Base-by-base conservation (phyloP, 2,113 vertebrate species). In the Elephas maximus region DNA sequence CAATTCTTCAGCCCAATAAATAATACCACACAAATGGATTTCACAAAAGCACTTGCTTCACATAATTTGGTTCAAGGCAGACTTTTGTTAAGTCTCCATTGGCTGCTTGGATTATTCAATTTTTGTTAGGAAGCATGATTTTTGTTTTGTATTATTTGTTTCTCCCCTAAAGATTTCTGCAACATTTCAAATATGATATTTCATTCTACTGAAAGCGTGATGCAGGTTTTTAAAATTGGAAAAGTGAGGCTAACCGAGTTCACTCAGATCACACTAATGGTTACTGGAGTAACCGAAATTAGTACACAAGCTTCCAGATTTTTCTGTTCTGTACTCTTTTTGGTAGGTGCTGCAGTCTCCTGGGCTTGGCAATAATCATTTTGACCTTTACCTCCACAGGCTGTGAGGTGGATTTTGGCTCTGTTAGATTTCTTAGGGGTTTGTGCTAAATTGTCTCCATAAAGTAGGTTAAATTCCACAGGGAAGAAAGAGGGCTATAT, bases 371-470 rank as follows among this genome's bases (percentile, higher is more conserved):
- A 90, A 74, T 96, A 95, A 97, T 97, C 82, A 79, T 48, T 88
- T 74, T 78, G 93, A 96, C 94, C 85, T 97, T 97, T 88, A 79
- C 51, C 51, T 95, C 77, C 81, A 53, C 37, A 81, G 28, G 37
- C 78, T 88, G 63, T 90, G 80, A 95, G 88, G 65, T 97, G 48
- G 30, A 95, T 96, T 92, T 18, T 45, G n/a, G 81, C 57, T 97
- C 95, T 97, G 90, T 94, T 80, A 90, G 60, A 44, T 97, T 97
- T 95, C 48, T 94, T 95, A 90, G 30, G 71, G 91, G 82, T 83
- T 93, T 95, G 60, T 88, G 82, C 86, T 96, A 94, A 94, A 97
- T 94, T 95, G 82, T 94, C 82, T 91, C 69, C 86, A 93, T 91
- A 95, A 96, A 97, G 79, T 65, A 88, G 76, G 45, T 45, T 80